phyloP scores from a whole-genome alignment of 2,113 vertebrate species.

The Cygnus atratus region DNA sequence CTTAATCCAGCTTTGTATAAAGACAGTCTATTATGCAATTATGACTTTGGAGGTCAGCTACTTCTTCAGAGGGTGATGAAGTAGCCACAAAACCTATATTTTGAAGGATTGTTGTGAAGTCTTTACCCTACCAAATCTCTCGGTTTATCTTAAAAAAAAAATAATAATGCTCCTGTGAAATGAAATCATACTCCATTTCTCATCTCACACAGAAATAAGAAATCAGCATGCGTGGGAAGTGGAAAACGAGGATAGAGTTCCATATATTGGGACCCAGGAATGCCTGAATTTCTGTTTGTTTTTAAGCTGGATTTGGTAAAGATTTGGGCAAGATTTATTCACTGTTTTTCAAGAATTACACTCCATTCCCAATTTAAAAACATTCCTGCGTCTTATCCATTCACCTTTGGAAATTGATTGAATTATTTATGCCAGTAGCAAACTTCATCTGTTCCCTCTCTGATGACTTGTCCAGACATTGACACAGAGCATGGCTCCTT shows the following conservation, averaged over 20 bases:
- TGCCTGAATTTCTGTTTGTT: not conserved
- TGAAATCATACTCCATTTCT: not conserved
- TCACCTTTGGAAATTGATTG: not conserved
- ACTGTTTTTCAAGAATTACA: not conserved
- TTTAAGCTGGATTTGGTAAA: not conserved
- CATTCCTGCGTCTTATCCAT: not conserved
- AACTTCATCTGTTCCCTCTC: not conserved
- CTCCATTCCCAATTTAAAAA: not conserved
- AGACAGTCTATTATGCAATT: not conserved
- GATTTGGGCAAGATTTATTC: not conserved
- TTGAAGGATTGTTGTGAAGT: not conserved
- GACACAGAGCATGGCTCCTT: not conserved
- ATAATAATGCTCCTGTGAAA: not conserved
- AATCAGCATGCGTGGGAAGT: not conserved
- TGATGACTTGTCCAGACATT: fast-evolving
- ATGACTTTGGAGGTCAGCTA: not conserved
- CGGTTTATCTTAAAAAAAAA: not conserved
- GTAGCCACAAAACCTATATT: not conserved
- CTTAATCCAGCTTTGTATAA: not conserved
- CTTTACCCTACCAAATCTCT: not conserved
- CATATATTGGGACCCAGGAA: not conserved
- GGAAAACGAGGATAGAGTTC: not conserved
- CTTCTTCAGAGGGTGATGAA: not conserved
- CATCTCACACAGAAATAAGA: not conserved
- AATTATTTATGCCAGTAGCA: not conserved